Conservation (phyloP, 2,113 vertebrate genomes). For the Hiodon tergisus region DNA sequence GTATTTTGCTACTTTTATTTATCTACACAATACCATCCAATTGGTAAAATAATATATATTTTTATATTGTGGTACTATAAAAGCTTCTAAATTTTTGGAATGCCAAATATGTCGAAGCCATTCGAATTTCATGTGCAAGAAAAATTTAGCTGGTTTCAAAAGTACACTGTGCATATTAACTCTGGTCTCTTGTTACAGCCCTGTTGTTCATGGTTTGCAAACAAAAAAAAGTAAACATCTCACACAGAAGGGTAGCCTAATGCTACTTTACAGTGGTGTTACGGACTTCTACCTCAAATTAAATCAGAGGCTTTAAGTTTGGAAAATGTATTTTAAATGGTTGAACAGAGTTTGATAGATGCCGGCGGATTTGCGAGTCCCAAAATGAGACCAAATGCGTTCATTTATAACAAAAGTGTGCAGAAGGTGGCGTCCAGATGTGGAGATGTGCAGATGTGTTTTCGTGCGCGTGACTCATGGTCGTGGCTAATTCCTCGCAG, state of each 20-base stretch:
- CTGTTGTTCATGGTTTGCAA: background rate
- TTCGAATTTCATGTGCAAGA: background rate
- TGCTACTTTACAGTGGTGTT: too few relatives aligned
- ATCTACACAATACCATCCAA: background rate
- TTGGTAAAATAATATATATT: conserved; percentile 4
- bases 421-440: background rate
- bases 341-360: too few relatives aligned
- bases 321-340: too few relatives aligned
- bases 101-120: background rate
- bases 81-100: background rate
- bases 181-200: background rate
- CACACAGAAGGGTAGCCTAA: too few relatives aligned
- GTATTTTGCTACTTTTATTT: background rate
- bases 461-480: background rate
- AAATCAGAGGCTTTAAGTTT: too few relatives aligned
- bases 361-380: background rate
- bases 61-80: background rate
- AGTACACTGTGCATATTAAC: too few relatives aligned
- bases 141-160: too few relatives aligned
- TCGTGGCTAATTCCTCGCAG: background rate
- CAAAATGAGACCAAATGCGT: background rate
- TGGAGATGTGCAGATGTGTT: background rate
- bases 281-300: too few relatives aligned
- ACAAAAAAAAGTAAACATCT: too few relatives aligned
- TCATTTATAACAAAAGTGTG: background rate